Percentiles rank a stretch among this genome's conserved stretches.
These are phyloP conservation scores for Caenorhabditis remanei DNA, from an alignment of 1,140 invertebrate genomes.

Conservation along the genomic window DNA sequence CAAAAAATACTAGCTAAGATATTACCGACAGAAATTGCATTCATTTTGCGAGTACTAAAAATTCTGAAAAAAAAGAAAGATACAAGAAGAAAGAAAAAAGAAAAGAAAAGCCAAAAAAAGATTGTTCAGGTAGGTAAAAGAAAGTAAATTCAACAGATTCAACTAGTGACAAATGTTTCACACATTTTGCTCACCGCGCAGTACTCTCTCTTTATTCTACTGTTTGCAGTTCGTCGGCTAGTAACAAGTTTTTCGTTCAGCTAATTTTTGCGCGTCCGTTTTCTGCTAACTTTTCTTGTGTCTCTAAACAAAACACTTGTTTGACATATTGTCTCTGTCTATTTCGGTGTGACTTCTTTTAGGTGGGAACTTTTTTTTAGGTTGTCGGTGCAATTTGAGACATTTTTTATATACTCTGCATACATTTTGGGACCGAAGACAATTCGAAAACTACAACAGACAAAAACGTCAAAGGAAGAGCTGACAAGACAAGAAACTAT, in stretches of 20 bases:
- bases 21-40: too few relatives aligned
- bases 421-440: background rate
- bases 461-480: background rate
- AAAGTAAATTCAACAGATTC: too few relatives aligned
- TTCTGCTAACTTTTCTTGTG: slow-evolving; percentile 27
- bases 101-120: too few relatives aligned
- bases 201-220: background rate
- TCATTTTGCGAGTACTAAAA: too few relatives aligned
- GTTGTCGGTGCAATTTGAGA: background rate
- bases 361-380: background rate
- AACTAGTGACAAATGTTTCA: slow-evolving; percentile 27
- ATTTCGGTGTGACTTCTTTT: slow-evolving; percentile 32
- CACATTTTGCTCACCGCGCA: slow-evolving; percentile 31
- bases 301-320: slow-evolving; percentile 43
- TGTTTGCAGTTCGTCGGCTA: slow-evolving; percentile 46
- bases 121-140: background rate
- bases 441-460: slow-evolving; percentile 19
- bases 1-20: too few relatives aligned
- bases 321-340: slow-evolving; percentile 51
- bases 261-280: slow-evolving; percentile 45
- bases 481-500: slow-evolving; percentile 4
- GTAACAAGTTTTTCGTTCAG: slow-evolving; percentile 53
- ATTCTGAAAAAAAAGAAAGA: too few relatives aligned
- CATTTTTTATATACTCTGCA: background rate
- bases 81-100: too few relatives aligned